Evolutionary conservation across 2,888 invertebrate species (phyloP), one percentile per base, ranked within the genome.

Genomic region (Allolobophora icterica): DNA sequence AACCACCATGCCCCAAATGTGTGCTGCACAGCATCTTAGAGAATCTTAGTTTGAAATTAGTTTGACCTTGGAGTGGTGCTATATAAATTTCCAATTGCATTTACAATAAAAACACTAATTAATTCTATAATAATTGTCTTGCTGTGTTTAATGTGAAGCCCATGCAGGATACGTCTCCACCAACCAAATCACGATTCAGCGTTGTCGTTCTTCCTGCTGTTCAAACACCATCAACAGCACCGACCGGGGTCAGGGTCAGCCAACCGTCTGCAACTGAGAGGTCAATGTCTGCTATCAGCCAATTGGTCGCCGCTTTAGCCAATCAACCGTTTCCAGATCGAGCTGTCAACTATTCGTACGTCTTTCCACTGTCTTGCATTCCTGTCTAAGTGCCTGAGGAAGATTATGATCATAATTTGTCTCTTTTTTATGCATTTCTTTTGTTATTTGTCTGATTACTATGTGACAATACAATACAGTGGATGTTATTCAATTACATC

Each of bases 301-400:
- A 93, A 84, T 93, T 94, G n/a, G 93, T 94, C 33, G 93, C 93
- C n/a, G 93, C 94, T 24, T 93, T 95, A 24, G 93, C 94, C 84
- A 93, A 93, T 91, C 93, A 94, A 91, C 94, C 94, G 13, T 94
- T 93, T 90, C 93, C 95, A 40, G 94, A 94, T 91, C 93, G 95
- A 89, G 94, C 94, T 38, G 94, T 95, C 84, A 94, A 93, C 84
- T 95, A 95, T 92, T 93, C 93, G 95, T 95, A 90, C 89, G 92
- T 90, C 15, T 38, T 42, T 30, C 0, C 17, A 6, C 40, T 1
- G 33, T 42, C 19, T 33, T 89, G 42, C 45, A 89, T 19, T 71
- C 5, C 30, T 92, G 3, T 71, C n/a, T 71, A 8, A 71, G n/a
- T n/a, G n/a, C 45, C 19, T 45, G 8, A 45, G 1, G 13, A 45